A percentile compares a stretch with the other conserved stretches of the same genome.
Evolutionary conservation across 53 echinoderm and acorn worm species (phyloP).

Genomic region (Astropecten irregularis): DNA sequence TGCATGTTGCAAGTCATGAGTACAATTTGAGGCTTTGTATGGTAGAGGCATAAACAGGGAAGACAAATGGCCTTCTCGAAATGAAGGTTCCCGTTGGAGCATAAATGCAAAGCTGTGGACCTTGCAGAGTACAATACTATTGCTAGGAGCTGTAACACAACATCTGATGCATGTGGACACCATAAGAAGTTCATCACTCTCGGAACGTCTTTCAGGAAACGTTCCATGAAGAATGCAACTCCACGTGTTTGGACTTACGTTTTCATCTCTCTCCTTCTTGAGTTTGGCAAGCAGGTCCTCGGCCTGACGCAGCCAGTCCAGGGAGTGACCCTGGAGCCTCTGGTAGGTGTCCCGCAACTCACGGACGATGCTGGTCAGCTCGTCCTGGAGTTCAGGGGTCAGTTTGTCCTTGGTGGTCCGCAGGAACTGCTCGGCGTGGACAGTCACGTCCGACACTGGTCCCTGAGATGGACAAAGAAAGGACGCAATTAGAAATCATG

Average conservation of each 20-base stretch:
- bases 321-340: conserved; percentile 74
- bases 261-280: conserved; percentile 84
- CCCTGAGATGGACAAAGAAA: conserved; percentile 2
- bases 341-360: conserved; percentile 88
- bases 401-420: conserved; percentile 88
- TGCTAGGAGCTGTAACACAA: too few relatives aligned
- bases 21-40: too few relatives aligned
- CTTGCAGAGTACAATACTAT: too few relatives aligned
- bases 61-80: too few relatives aligned
- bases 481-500: neutral
- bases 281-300: conserved; percentile 77
- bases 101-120: too few relatives aligned
- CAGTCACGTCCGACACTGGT: conserved; percentile 84
- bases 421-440: conserved; percentile 91
- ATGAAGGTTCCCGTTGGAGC: too few relatives aligned
- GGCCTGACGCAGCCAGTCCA: conserved; percentile 82
- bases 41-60: too few relatives aligned
- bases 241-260: too few relatives aligned
- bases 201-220: too few relatives aligned
- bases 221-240: too few relatives aligned
- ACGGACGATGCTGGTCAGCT: conserved; percentile 70
- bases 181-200: too few relatives aligned
- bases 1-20: neutral
- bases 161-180: too few relatives aligned
- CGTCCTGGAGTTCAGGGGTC: conserved; percentile 83